A percentile compares a stretch with the other conserved stretches of the same genome.
Evolutionary conservation across 1,140 invertebrate genomes (phyloP).

Genomic region (Brevipalpus yothersi): DNA sequence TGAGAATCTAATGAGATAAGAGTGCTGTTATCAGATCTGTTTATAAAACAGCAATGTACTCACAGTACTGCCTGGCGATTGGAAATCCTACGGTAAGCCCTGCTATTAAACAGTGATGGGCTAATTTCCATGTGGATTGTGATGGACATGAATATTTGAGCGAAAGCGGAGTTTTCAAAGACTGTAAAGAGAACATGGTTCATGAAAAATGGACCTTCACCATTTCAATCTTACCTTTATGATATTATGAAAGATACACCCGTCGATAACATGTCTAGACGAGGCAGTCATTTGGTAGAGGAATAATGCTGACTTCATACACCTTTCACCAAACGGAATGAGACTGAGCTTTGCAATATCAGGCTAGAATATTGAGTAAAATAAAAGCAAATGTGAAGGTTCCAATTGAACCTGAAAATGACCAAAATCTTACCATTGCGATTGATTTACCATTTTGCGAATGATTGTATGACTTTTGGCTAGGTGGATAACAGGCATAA

Average conservation of each 20-base stretch:
- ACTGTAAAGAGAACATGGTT: conserved; percentile 17
- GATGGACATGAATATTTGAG: conserved; percentile 60
- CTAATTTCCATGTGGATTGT: conserved; percentile 59
- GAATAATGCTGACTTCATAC: conserved; percentile 49
- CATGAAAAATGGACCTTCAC: not conserved
- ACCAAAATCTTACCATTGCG: not conserved
- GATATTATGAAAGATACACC: conserved; percentile 45
- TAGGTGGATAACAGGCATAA: conserved; percentile 9
- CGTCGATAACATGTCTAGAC: conserved; percentile 42
- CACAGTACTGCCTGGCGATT: conserved; percentile 44
- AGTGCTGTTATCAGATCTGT: conserved; percentile 32
- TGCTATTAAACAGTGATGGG: conserved; percentile 46
- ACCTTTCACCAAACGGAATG: conserved; percentile 62
- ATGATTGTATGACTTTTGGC: not conserved
- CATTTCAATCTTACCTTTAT: conserved; percentile 29
- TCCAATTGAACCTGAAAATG: no score
- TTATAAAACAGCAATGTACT: conserved; percentile 12
- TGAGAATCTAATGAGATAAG: conserved; percentile 17
- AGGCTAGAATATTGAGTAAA: conserved; percentile 14
- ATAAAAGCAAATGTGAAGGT: not conserved
- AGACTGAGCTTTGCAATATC: conserved; percentile 65
- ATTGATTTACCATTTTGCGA: not conserved
- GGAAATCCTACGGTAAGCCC: conserved; percentile 62
- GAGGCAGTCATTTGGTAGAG: conserved; percentile 55
- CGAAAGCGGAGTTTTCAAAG: conserved; percentile 42